These are phyloP conservation scores for Aix galericulata DNA, from an alignment of 2,113 vertebrate genomes.

Conservation along the genomic window DNA sequence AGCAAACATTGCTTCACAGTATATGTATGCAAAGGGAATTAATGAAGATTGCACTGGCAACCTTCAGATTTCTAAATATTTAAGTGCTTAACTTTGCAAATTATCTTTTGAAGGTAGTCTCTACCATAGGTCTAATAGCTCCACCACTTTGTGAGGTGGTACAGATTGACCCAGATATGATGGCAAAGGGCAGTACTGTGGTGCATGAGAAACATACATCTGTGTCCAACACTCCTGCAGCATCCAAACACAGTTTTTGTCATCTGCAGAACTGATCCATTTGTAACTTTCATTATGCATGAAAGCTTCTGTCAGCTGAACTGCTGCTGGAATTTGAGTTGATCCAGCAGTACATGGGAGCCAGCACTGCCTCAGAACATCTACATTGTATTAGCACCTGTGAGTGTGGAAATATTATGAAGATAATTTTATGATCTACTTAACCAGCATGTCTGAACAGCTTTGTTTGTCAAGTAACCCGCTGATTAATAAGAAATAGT, in stretches of 20 bases:
- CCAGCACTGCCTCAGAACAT: neutral
- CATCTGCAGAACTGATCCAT: neutral
- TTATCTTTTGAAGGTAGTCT: neutral
- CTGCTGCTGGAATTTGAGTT: neutral
- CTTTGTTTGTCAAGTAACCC: neutral
- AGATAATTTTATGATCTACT: neutral
- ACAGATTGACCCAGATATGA: neutral
- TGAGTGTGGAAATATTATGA: neutral
- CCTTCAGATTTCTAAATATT: neutral
- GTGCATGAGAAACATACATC: neutral
- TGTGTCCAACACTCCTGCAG: neutral
- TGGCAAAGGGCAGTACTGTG: neutral
- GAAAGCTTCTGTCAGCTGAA: neutral
- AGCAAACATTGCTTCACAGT: neutral
- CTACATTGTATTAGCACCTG: neutral
- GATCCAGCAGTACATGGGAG: neutral
- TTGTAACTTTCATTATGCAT: neutral
- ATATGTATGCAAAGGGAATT: neutral
- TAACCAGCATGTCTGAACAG: neutral
- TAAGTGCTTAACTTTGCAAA: neutral
- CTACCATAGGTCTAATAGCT: neutral
- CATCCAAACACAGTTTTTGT: neutral
- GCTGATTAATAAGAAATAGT: neutral
- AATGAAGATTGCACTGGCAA: neutral
- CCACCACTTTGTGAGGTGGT: neutral